phyloP scores from a whole-genome alignment of 2,797 vertebrate genomes.

The Alectoris magna region DNA sequence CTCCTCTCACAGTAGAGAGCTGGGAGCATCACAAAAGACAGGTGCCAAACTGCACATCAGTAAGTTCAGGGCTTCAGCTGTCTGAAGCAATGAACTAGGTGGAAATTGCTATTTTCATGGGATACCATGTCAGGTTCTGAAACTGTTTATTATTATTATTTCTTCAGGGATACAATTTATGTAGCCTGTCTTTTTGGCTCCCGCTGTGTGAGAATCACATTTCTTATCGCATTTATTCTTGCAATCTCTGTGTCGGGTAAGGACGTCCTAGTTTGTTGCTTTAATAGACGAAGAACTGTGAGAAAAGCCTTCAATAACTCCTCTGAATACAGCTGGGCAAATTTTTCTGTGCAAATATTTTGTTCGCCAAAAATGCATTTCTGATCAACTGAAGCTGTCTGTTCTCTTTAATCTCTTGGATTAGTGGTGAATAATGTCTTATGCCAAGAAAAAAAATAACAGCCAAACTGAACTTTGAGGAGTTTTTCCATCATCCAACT shows the following conservation, averaged over 20 bases:
- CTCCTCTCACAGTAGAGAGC: neutral
- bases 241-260: neutral
- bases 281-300: neutral
- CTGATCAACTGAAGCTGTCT: neutral
- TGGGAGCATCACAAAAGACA: neutral
- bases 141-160: constrained; percentile 2
- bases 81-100: neutral
- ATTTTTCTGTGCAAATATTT: constrained; percentile 23
- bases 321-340: neutral
- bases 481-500: neutral
- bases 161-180: neutral
- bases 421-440: neutral
- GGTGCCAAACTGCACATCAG: neutral
- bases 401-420: neutral
- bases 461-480: neutral
- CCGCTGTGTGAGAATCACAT: neutral
- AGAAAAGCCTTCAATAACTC: constrained; percentile 21
- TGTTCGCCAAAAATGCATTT: neutral
- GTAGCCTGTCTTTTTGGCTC: neutral
- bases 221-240: neutral
- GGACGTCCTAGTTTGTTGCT: neutral
- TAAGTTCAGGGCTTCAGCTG: neutral
- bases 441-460: neutral
- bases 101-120: constrained; percentile 6
- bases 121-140: neutral